Evolutionary conservation across 2,113 vertebrate genomes (phyloP).

Genomic region (Nerophis ophidion): DNA sequence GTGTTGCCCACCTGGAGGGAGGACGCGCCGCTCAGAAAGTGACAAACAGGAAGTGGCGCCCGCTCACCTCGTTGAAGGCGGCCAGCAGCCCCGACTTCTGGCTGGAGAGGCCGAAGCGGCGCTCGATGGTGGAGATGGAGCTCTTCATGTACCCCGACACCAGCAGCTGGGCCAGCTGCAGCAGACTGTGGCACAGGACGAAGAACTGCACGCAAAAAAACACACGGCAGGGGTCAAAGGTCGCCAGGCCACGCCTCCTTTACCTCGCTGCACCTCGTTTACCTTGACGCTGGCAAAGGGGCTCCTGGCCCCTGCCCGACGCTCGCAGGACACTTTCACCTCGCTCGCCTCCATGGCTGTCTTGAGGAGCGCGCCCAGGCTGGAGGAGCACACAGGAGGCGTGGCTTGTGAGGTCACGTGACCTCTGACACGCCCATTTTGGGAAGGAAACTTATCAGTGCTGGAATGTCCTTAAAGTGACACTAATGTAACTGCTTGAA

Average conservation of each 20-base stretch:
- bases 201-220: constrained; percentile 76
- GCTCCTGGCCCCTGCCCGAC: constrained; percentile 1
- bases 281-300: constrained; percentile 69
- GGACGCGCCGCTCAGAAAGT: not conserved
- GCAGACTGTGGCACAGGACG: constrained; percentile 84
- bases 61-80: constrained; percentile 85
- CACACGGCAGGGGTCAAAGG: not conserved
- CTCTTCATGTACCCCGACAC: constrained; percentile 91
- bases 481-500: not conserved
- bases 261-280: not conserved
- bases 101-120: constrained; percentile 87
- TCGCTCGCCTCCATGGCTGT: constrained; percentile 43
- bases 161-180: constrained; percentile 85
- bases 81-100: constrained; percentile 84
- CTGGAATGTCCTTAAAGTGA: constrained; percentile 1
- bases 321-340: constrained; percentile 12
- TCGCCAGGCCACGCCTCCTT: no score
- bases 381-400: constrained; percentile 11
- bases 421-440: not conserved
- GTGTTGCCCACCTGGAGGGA: constrained; percentile 85
- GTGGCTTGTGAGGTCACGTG: not conserved
- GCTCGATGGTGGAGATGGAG: constrained; percentile 91
- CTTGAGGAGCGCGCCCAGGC: not conserved
- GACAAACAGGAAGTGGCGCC: not conserved
- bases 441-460: constrained; percentile 10